Conservation (phyloP, 2,888 invertebrate genomes). For the Panzeria rudis region DNA sequence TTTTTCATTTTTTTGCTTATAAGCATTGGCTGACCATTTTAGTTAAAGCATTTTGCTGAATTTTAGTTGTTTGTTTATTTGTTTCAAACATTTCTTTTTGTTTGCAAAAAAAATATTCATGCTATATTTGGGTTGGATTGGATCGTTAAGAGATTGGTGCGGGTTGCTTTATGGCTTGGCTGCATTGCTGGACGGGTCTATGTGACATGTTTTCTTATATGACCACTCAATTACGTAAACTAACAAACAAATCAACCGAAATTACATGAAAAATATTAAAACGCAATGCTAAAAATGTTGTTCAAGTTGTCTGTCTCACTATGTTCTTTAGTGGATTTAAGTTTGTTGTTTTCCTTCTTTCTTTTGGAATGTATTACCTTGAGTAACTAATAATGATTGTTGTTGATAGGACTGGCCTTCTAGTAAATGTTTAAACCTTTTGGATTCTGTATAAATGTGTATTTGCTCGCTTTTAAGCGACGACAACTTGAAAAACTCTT, state of each 20-base stretch:
- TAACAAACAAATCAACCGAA: constrained; percentile 71
- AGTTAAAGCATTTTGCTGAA: constrained; percentile 38
- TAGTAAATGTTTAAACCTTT: constrained; percentile 28
- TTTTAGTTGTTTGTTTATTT: constrained; percentile 26
- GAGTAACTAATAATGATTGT: constrained; percentile 68
- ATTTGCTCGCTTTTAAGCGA: constrained; percentile 31
- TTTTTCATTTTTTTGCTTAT: constrained; percentile 36
- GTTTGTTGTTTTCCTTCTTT: constrained; percentile 1
- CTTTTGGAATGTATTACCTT: constrained; percentile 53
- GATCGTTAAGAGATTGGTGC: constrained; percentile 52
- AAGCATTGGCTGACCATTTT: constrained; percentile 66
- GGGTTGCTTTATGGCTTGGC: constrained; percentile 38
- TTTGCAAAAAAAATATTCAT: constrained; percentile 38
- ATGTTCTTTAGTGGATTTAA: constrained; percentile 14
- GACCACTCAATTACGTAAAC: constrained; percentile 72
- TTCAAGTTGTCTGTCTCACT: constrained; percentile 19
- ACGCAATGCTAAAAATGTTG: constrained; percentile 66
- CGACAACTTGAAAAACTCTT: constrained; percentile 63
- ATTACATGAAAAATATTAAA: constrained; percentile 68
- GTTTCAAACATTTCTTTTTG: constrained; percentile 29
- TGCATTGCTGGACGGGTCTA: constrained; percentile 39
- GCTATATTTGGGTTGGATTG: constrained; percentile 60
- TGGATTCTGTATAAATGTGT: constrained; percentile 16
- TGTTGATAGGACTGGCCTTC: constrained; percentile 63
- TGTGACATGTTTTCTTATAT: constrained; percentile 71